Evolutionary conservation across 2,888 invertebrate species (phyloP).

Genomic region (Suillia variegata): DNA sequence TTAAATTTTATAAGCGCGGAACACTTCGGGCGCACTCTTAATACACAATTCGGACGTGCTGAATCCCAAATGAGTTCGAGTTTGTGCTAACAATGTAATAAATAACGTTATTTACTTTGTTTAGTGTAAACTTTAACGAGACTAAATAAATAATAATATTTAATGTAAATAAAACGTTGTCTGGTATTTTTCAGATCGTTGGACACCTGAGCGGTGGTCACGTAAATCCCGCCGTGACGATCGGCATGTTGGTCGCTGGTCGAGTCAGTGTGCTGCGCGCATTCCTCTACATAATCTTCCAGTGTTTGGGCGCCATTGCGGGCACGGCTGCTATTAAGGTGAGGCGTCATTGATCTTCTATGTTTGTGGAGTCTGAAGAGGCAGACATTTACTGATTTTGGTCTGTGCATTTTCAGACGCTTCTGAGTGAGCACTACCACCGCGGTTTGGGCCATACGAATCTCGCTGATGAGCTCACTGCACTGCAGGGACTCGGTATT

Average conservation of each 20-base stretch:
- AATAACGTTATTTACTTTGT: too few species aligned
- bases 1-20: too few species aligned
- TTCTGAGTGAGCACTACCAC: slow-evolving; percentile 70
- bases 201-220: slow-evolving; percentile 91
- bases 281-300: slow-evolving; percentile 79
- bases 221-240: slow-evolving; percentile 90
- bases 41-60: too few species aligned
- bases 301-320: slow-evolving; percentile 81
- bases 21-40: too few species aligned
- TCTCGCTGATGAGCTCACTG: slow-evolving; percentile 67
- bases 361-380: background rate
- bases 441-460: slow-evolving; percentile 73
- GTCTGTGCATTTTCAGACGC: too few species aligned
- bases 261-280: slow-evolving; percentile 77
- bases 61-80: too few species aligned
- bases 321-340: slow-evolving; percentile 77
- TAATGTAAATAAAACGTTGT: too few species aligned
- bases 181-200: too few species aligned
- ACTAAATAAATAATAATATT: too few species aligned
- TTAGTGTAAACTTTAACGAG: too few species aligned
- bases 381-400: background rate
- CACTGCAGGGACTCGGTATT: slow-evolving; percentile 83
- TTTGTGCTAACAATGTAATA: too few species aligned
- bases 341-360: too few species aligned
- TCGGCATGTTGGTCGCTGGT: slow-evolving; percentile 78